A percentile compares a stretch with the other conserved stretches of the same genome.
Conservation (phyloP, 2,797 vertebrate genomes). For the Lacerta bilineata region DNA sequence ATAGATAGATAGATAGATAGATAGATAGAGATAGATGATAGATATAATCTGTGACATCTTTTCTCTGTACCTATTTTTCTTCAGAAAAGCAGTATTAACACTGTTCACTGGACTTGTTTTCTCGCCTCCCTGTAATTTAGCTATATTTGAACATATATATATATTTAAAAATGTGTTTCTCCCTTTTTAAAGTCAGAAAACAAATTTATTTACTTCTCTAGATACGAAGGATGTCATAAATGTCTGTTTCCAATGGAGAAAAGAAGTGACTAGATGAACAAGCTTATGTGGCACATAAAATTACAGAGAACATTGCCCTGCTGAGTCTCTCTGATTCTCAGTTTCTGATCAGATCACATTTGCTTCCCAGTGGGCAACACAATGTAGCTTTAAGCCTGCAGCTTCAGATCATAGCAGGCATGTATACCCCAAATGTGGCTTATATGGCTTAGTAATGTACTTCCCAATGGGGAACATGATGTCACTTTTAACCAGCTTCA, state of each 20-base stretch:
- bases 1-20: too few species aligned
- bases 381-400: neutral
- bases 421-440: neutral
- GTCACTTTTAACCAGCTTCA: neutral
- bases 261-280: neutral
- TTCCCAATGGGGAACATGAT: slow-evolving; percentile 11
- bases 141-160: neutral
- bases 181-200: neutral
- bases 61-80: neutral
- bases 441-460: slow-evolving; percentile 16
- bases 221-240: neutral
- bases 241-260: neutral
- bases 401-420: slow-evolving; percentile 24
- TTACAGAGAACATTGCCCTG: neutral
- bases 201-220: neutral
- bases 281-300: neutral
- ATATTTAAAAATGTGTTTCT: neutral
- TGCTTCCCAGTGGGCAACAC: slow-evolving; percentile 1
- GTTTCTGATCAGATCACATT: slow-evolving; percentile 4
- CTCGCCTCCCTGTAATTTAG: neutral
- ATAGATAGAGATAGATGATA: too few species aligned
- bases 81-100: neutral
- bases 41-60: neutral
- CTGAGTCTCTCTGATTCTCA: neutral
- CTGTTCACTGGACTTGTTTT: neutral